Conservation (phyloP, 2,797 vertebrate species). For the Eulemur mongoz region DNA sequence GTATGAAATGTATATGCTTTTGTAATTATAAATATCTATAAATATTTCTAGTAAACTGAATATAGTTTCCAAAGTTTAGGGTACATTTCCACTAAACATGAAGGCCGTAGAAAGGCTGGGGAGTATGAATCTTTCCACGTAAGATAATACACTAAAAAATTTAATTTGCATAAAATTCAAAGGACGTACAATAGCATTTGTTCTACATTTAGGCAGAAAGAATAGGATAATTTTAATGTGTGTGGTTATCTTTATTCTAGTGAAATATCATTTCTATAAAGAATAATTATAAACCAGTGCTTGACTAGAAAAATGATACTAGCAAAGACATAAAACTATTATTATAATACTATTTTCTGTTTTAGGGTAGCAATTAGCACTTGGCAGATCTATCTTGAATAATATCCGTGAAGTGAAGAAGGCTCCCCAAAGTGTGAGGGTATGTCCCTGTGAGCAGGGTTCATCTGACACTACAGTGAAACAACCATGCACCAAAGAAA, state of each 20-base stretch:
- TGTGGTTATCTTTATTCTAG: conserved; percentile 20
- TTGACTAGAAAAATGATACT: conserved; percentile 22
- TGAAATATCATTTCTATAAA: conserved; percentile 40
- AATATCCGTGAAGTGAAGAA: conserved; percentile 20
- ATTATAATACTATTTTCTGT: neutral
- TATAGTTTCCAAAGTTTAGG: conserved; percentile 37
- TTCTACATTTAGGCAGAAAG: neutral
- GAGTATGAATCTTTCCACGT: conserved; percentile 41
- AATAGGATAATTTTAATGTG: conserved; percentile 26
- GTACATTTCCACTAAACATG: neutral
- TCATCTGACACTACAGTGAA: neutral
- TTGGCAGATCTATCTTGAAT: neutral
- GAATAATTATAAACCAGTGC: conserved; percentile 17
- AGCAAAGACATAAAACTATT: neutral
- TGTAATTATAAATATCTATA: conserved; percentile 14
- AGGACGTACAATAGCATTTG: neutral
- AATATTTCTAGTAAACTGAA: neutral
- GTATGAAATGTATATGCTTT: conserved; percentile 5
- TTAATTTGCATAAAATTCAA: conserved; percentile 21
- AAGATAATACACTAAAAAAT: conserved; percentile 37
- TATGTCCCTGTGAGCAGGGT: neutral
- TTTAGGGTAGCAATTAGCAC: neutral
- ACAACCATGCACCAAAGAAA: neutral
- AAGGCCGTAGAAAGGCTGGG: conserved; percentile 17
- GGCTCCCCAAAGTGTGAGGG: neutral